Evolutionary conservation across 1,140 invertebrate genomes (phyloP), one percentile per base, ranked within the genome.

Genomic region (Galendromus occidentalis): DNA sequence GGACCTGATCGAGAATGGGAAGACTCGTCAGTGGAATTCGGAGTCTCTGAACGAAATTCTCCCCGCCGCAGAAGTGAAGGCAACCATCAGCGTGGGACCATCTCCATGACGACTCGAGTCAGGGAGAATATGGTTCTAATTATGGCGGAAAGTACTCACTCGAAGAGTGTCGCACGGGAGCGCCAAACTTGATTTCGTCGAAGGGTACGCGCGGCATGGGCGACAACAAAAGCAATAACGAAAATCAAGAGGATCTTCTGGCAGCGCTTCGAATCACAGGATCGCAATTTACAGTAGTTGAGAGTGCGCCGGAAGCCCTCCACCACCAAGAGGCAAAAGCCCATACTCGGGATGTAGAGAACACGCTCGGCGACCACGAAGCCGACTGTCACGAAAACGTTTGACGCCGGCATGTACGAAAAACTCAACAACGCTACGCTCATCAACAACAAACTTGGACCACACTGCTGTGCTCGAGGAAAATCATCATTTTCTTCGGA

Each of bases 361-460:
- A 96, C 86, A 71, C 93, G 79, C 77, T 98, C 93, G 5, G 94
- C 93, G 9, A 98, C 85, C 39, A 97, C 91, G 77, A 97, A 98
- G 5, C 93, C 93, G 67, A 97, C 93, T 0, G 91, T 91, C 73
- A 96, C 93, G 77, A 97, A 94, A 22, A 97, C 79, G 80, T 98
- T 98, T 42, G 89, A 92, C 0, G 94, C 92, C 18, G 93, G 94
- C 66, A 97, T 76, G 76, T 95, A 97, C 66, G 93, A 89, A 47
- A 91, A 74, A 41, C 87, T 80, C 42, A 86, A 22, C 25, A 71
- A 33, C 9, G 65, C 65, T 5, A 70, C 41, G 28, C 63, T 66
- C 28, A 69, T 18, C 64, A 66, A 14, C 45, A 68, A 72, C 45
- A 45, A 69, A 18, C 65, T 65, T 14, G 33, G 33, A 9, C 67